Base-by-base conservation (phyloP, 2,113 vertebrate genomes). In the Grallaria varia region DNA sequence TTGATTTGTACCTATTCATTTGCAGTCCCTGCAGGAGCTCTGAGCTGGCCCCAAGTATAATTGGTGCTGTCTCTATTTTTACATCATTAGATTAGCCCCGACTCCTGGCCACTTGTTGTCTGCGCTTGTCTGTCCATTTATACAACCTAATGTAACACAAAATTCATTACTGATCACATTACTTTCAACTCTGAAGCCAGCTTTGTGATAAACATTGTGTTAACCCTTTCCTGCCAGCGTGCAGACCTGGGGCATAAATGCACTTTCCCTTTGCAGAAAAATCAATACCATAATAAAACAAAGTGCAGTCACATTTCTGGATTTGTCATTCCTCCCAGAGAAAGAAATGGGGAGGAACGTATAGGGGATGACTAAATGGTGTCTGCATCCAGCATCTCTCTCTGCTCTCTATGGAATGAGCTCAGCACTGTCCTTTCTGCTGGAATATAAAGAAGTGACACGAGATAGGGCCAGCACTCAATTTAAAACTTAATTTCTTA, bases 81-180 rank as follows among this genome's bases (percentile, higher is more conserved):
- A 98, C 98, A 98, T 99, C 99, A 99, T 99, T 99, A 99, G 99
- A 99, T 99, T 99, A 99, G 97, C 98, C 98, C 98, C 98, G 98
- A 98, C 99, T 99, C 98, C 98, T 98, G 98, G 98, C 99, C 99
- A 99, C 99, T 99, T 98, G 98, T 98, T 99, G 99, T 99, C 99
- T 99, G 98, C 98, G 98, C 98, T 99, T 98, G 98, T 98, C 98
- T 98, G 98, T 98, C 98, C 98, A 98, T 98, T 98, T 98, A 98
- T 98, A 98, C 98, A 97, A 98, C 98, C 99, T 99, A 99, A 99
- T 99, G 99, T 99, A 99, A 99, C 99, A 98, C 99, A 99, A 99
- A 99, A 99, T 99, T 99, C 99, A 99, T 99, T 99, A 99, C 98
- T 99, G 99, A 99, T 99, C 99, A 99, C 98, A 99, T 99, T 99